Conservation (phyloP, 2,888 invertebrate species). For the Diaperis boleti region DNA sequence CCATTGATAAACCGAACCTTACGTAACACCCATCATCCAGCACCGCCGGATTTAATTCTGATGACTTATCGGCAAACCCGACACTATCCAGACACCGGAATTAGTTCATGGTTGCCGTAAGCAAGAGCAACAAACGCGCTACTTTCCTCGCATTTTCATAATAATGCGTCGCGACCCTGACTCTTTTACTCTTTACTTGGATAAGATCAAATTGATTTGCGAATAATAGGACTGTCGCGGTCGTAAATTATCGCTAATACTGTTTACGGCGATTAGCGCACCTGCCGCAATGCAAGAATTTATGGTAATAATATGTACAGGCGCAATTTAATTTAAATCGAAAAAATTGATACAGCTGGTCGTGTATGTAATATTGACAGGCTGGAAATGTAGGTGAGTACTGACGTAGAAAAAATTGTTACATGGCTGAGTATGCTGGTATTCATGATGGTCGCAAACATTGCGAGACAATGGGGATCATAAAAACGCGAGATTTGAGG, state of each 20-base stretch:
- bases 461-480: not conserved
- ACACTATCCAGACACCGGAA: slow-evolving; percentile 6
- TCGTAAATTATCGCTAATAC: slow-evolving; percentile 8
- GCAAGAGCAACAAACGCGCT: not conserved
- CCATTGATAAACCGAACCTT: slow-evolving; percentile 17
- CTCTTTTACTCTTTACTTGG: slow-evolving; percentile 17
- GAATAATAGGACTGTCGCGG: slow-evolving; percentile 13
- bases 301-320: not conserved
- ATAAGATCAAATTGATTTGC: slow-evolving; percentile 17
- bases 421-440: not conserved
- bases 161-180: slow-evolving; percentile 6
- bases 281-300: slow-evolving; percentile 1
- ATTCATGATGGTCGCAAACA: not conserved
- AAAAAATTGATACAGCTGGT: no score
- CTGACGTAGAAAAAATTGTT: no score
- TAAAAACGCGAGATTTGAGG: not conserved
- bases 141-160: no score
- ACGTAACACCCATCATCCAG: slow-evolving; percentile 2
- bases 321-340: no score
- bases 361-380: no score
- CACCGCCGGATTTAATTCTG: not conserved
- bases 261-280: slow-evolving; percentile 19
- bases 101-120: not conserved
- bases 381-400: no score
- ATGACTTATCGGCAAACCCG: not conserved